Conservation (phyloP, 2,888 invertebrate species). For the Drosophila paranaensis region DNA sequence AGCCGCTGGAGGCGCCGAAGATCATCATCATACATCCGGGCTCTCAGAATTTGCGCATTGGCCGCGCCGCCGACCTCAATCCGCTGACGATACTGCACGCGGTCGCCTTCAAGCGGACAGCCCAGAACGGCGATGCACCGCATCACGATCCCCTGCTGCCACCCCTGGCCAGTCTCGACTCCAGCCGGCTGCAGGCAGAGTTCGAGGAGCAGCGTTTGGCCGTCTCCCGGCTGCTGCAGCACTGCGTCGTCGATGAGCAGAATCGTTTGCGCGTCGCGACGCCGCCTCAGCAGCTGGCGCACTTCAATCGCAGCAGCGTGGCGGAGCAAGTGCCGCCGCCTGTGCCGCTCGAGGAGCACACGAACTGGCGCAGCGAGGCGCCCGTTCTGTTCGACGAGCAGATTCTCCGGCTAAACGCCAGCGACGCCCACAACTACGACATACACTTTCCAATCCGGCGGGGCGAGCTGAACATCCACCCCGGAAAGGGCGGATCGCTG, state of each 20-base stretch:
- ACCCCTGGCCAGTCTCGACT: constrained; percentile 39
- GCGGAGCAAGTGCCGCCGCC: constrained; percentile 87
- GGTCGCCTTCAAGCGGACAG: constrained; percentile 80
- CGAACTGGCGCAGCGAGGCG: constrained; percentile 36
- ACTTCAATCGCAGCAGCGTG: constrained; percentile 92
- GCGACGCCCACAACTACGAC: constrained; percentile 89
- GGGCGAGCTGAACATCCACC: constrained; percentile 94
- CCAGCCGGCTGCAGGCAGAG: constrained; percentile 86
- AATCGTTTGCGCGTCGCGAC: constrained; percentile 92
- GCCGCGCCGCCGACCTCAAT: constrained; percentile 94
- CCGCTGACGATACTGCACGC: constrained; percentile 93
- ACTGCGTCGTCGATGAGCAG: constrained; percentile 91
- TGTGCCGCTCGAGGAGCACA: constrained; percentile 17
- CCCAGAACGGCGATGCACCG: constrained; percentile 85
- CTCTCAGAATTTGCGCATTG: constrained; percentile 94
- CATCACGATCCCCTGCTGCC: constrained; percentile 74
- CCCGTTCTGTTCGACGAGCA: constrained; percentile 66
- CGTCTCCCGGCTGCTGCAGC: constrained; percentile 94
- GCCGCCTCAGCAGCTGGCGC: constrained; percentile 95
- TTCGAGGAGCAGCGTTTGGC: constrained; percentile 93
- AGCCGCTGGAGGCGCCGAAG: constrained; percentile 87
- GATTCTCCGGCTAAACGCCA: constrained; percentile 61
- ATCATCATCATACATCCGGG: constrained; percentile 98
- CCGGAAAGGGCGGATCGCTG: constrained; percentile 93
- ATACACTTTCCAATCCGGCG: constrained; percentile 95